Evolutionary conservation across 2,888 invertebrate genomes (phyloP).

Genomic region (Plebejus melissa): DNA sequence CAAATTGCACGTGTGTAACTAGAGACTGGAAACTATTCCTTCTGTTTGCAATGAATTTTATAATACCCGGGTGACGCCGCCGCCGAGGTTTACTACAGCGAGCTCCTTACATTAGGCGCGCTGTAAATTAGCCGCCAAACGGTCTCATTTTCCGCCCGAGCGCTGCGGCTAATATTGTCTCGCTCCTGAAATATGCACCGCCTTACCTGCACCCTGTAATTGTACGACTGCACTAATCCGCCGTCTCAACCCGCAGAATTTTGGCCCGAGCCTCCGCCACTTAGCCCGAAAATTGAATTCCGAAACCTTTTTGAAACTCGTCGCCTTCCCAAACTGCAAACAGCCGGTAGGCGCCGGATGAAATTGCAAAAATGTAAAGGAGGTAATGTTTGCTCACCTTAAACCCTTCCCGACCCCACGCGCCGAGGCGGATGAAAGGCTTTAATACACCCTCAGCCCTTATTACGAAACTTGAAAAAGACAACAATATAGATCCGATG

Average conservation of each 20-base stretch:
- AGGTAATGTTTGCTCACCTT: slow-evolving; percentile 79
- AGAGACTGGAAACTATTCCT: slow-evolving; percentile 45
- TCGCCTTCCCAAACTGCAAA: slow-evolving; percentile 52
- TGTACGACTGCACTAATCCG: slow-evolving; percentile 73
- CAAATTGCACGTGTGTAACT: slow-evolving; percentile 44
- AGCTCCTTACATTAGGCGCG: slow-evolving; percentile 62
- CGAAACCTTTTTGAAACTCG: slow-evolving; percentile 53
- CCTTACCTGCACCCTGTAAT: slow-evolving; percentile 74
- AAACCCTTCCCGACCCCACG: slow-evolving; percentile 76
- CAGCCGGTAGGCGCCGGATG: slow-evolving; percentile 70
- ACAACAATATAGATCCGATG: slow-evolving; percentile 79
- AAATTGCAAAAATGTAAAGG: slow-evolving; percentile 80
- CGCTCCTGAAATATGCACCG: slow-evolving; percentile 69
- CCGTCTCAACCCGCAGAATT: slow-evolving; percentile 76
- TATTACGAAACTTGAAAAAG: slow-evolving; percentile 80
- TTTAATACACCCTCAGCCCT: slow-evolving; percentile 80
- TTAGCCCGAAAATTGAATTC: slow-evolving; percentile 54
- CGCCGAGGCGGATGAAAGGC: slow-evolving; percentile 78
- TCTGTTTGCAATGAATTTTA: slow-evolving; percentile 49
- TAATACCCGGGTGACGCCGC: slow-evolving; percentile 45
- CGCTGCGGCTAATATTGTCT: slow-evolving; percentile 78
- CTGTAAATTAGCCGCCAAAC: slow-evolving; percentile 73
- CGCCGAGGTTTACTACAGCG: slow-evolving; percentile 52
- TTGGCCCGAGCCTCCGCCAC: slow-evolving; percentile 70
- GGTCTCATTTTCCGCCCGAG: slow-evolving; percentile 81